Evolutionary conservation across 2,113 vertebrate genomes (phyloP), one percentile per base, ranked within the genome.

Genomic region (Cebidichthys violaceus): DNA sequence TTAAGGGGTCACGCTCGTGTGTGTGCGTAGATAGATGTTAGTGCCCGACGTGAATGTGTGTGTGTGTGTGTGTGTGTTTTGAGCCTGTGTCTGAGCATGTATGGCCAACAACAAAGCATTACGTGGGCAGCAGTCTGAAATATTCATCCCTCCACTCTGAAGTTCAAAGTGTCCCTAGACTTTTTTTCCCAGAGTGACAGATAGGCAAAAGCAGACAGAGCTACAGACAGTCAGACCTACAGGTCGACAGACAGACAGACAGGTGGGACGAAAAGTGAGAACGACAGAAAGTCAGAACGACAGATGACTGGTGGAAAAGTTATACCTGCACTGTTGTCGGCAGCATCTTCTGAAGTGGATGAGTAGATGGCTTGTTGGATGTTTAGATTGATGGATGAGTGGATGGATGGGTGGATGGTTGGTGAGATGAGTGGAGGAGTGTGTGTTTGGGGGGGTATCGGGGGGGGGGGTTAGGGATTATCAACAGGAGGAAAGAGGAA

Each of bases 241-340:
- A 87, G 60, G 79, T 37, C 54, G 61, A 45, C 68, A 79, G 45
- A 69, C 54, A 55, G 27, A 77, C n/a, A 79, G 62, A 76, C 15
- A 72, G 77, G 68, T 64, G 71, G 71, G 76, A 81, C 20, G 8
- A 43, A 61, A 74, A 79, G 52, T 57, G 50, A 27, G 77, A 89
- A 72, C n/a, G 13, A 85, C 84, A 81, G 62, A 68, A 29, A 92
- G 37, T 47, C 78, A 82, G 47, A 90, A 82, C 78, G 24, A 91
- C 83, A 77, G 79, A 47, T 78, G 90, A 86, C 68, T 72, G 82
- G 84, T 86, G 85, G 69, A 87, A 85, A 90, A 86, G 76, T 77
- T 93, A 88, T 95, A 95, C 95, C 95, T 95, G 93, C 54, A 27
- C 60, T 61, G 85, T 90, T 88, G 71, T 81, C 87, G 90, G 80